Conservation (phyloP, 1,140 invertebrate species). For the Laupala kohalensis region DNA sequence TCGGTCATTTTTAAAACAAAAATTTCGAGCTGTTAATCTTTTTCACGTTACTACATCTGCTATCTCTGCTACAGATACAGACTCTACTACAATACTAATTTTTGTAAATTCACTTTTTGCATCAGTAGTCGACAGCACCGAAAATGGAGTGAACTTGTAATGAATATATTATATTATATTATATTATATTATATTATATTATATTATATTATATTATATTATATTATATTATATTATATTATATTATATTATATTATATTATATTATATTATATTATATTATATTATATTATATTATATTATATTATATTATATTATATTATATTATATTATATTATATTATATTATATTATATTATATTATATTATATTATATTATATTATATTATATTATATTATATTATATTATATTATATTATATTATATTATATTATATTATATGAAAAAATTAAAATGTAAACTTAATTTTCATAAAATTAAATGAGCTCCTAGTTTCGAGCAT, state of each 20-base stretch:
- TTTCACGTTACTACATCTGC: no score
- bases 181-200: neutral
- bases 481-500: no score
- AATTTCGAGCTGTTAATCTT: no score
- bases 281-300: neutral
- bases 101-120: no score
- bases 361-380: neutral
- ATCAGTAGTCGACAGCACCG: no score
- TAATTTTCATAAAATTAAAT: no score
- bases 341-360: neutral
- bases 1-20: no score
- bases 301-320: neutral
- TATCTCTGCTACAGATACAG: no score
- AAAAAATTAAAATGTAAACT: neutral
- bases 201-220: neutral
- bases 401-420: neutral
- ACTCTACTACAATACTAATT: no score
- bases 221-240: neutral
- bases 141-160: no score
- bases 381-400: neutral
- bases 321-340: neutral
- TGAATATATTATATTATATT: neutral
- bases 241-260: neutral
- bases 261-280: neutral
- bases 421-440: neutral